Conservation (phyloP, 2,113 vertebrate species). For the Brienomyrus longianalis region DNA sequence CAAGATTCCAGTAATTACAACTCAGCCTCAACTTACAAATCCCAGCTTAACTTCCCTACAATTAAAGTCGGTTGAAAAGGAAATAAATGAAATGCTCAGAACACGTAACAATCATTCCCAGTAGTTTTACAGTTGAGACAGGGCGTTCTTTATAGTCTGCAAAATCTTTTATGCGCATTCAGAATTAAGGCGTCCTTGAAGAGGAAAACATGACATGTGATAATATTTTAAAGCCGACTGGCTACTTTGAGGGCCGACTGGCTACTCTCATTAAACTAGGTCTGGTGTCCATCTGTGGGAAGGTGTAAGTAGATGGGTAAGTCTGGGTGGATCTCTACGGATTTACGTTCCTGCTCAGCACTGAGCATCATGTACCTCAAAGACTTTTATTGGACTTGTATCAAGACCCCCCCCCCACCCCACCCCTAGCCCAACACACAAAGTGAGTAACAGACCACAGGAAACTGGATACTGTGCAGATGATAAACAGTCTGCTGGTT, state of each 20-base stretch:
- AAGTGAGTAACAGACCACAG: constrained; percentile 7
- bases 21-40: not conserved
- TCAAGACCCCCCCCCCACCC: not conserved
- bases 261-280: not conserved
- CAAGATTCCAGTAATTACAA: not conserved
- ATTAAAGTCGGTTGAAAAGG: not conserved
- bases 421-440: not conserved
- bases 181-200: not conserved
- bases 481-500: not conserved
- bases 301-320: not conserved
- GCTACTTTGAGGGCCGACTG: not conserved
- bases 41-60: not conserved
- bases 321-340: not conserved
- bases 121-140: not conserved
- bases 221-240: not conserved
- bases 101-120: not conserved
- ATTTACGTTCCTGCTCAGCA: not conserved
- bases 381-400: not conserved
- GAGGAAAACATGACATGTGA: not conserved
- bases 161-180: not conserved
- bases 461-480: not conserved
- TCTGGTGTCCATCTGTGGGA: not conserved
- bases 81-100: not conserved
- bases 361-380: not conserved
- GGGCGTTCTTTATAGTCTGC: not conserved